phyloP scores from a whole-genome alignment of 2,888 invertebrate genomes.

The Salpingus planirostris region DNA sequence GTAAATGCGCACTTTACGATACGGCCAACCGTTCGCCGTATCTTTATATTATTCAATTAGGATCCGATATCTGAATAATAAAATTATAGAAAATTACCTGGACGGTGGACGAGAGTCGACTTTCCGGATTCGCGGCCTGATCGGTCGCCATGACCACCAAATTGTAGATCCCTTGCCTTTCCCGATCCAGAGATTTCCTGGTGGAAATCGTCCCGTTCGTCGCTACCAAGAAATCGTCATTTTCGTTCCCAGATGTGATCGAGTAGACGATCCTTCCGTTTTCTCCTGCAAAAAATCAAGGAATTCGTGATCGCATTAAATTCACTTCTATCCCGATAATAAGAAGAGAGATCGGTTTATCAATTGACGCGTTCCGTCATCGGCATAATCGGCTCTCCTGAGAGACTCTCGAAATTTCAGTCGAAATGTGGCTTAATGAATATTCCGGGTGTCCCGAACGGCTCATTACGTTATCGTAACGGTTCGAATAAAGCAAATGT shows the following conservation, averaged over 20 bases:
- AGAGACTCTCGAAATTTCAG: no score
- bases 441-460: slow-evolving; percentile 11
- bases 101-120: slow-evolving; percentile 72
- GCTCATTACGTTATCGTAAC: slow-evolving; percentile 12
- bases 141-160: slow-evolving; percentile 81
- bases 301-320: no score
- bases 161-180: slow-evolving; percentile 71
- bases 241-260: slow-evolving; percentile 74
- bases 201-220: slow-evolving; percentile 80
- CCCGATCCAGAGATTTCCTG: slow-evolving; percentile 68
- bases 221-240: slow-evolving; percentile 68
- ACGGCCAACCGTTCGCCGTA: no score
- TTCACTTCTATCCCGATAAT: no score
- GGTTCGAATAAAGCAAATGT: slow-evolving; percentile 15
- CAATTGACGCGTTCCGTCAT: no score
- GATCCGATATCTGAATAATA: no score
- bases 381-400: no score
- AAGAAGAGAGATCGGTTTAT: no score
- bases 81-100: no score
- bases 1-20: no score
- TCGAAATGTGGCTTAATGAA: slow-evolving; percentile 11
- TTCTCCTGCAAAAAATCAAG: slow-evolving; percentile 51
- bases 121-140: slow-evolving; percentile 64
- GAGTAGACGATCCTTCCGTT: slow-evolving; percentile 78
- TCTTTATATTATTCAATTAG: no score